Percentiles rank a stretch among this genome's conserved stretches.
Conservation (phyloP, 2,888 invertebrate species). For the Pollenia amentaria region DNA sequence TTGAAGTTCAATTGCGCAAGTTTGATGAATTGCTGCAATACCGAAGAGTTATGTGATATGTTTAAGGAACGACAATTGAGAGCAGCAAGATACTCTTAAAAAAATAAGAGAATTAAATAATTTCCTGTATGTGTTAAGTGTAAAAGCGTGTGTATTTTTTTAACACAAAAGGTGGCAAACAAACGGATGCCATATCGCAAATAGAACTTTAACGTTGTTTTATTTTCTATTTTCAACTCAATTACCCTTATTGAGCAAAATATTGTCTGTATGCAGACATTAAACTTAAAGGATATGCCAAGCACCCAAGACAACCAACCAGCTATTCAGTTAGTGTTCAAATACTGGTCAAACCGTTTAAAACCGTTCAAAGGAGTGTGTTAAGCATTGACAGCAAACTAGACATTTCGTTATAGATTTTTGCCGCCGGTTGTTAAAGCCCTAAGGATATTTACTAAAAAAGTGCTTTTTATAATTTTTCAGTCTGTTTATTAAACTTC, state of each 20-base stretch:
- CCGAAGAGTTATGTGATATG: conserved; percentile 1
- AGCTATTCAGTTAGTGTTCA: conserved; percentile 49
- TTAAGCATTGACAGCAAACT: conserved; percentile 18
- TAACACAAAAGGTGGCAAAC: not conserved
- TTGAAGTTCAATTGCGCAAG: conserved; percentile 43
- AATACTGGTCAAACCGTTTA: conserved; percentile 54
- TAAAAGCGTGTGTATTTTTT: conserved; percentile 14
- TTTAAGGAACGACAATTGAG: not conserved
- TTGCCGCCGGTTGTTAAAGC: conserved; percentile 56
- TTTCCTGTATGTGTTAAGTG: conserved; percentile 29
- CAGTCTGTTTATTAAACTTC: not conserved
- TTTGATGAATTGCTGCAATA: conserved; percentile 48
- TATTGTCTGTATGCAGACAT: conserved; percentile 12
- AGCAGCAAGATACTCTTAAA: conserved; percentile 14
- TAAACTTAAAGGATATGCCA: conserved; percentile 31
- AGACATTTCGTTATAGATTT: conserved; percentile 61
- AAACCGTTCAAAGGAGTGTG: conserved; percentile 29
- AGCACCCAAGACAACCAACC: not conserved
- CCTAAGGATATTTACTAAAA: conserved; percentile 33
- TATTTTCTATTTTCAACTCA: conserved; percentile 48
- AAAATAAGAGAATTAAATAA: conserved; percentile 49
- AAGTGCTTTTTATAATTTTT: conserved; percentile 29
- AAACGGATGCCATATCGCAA: conserved; percentile 23
- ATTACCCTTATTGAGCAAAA: conserved; percentile 69
- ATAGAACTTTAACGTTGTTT: not conserved